These are phyloP conservation scores for Setophaga kirtlandii DNA, from an alignment of 2,113 vertebrate genomes.

Conservation along the genomic window DNA sequence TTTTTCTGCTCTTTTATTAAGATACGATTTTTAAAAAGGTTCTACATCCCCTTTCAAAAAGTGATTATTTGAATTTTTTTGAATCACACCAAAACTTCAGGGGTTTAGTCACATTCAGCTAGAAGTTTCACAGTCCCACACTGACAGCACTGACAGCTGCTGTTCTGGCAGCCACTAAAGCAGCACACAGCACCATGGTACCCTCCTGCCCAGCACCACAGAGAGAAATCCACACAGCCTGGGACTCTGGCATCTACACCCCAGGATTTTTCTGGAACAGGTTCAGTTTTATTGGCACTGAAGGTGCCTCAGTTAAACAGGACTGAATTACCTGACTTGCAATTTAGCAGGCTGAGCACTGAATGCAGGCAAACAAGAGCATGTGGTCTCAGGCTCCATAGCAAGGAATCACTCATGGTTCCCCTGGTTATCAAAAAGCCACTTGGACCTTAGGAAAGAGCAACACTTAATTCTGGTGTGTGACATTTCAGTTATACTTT, in stretches of 20 bases:
- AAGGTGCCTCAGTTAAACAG: background rate
- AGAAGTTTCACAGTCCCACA: background rate
- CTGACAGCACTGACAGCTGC: background rate
- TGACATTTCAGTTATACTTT: background rate
- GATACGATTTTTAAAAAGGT: rapidly evolving
- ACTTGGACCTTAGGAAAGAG: background rate
- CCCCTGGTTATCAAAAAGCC: background rate
- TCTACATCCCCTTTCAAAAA: background rate
- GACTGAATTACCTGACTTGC: background rate
- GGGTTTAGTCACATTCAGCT: background rate
- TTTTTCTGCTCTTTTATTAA: background rate
- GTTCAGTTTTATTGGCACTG: background rate
- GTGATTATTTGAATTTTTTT: background rate
- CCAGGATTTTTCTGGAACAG: background rate
- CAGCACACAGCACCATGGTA: background rate
- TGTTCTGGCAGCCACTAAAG: background rate
- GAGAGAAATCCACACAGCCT: background rate
- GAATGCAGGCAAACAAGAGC: background rate
- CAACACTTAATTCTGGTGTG: background rate
- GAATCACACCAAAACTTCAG: background rate
- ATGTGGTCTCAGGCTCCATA: background rate
- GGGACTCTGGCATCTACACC: background rate
- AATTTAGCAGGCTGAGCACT: background rate
- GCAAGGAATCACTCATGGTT: background rate
- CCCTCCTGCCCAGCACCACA: background rate